Percentiles rank a stretch among this genome's conserved stretches.
phyloP scores from a whole-genome alignment of 2,113 vertebrate genomes.

The Paramisgurnus dabryanus region DNA sequence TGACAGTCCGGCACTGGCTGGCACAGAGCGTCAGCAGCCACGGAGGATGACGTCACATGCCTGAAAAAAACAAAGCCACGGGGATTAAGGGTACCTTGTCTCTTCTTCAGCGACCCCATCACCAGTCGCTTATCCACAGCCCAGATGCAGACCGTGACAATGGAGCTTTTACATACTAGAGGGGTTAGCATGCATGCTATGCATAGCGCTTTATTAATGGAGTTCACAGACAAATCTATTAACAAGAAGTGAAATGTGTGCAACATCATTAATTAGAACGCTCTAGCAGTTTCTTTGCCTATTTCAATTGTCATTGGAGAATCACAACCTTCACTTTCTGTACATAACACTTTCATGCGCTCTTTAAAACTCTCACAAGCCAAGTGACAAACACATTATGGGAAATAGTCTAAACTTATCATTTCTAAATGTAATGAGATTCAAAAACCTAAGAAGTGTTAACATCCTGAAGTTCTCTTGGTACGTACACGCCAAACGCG shows the following conservation, averaged over 20 bases:
- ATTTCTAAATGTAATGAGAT: too few relatives aligned
- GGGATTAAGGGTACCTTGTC: slow-evolving; percentile 51
- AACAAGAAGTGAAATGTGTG: slow-evolving; percentile 10
- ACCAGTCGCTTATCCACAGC: slow-evolving; percentile 16
- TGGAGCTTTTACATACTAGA: slow-evolving; percentile 32
- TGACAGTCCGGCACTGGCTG: slow-evolving; percentile 62
- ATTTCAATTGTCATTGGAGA: not conserved
- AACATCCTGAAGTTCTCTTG: too few relatives aligned
- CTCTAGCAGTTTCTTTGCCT: not conserved
- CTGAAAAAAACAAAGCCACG: slow-evolving; percentile 61
- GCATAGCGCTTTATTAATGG: slow-evolving; percentile 10
- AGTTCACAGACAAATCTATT: slow-evolving; percentile 23
- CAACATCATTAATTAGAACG: not conserved
- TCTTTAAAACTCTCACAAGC: not conserved
- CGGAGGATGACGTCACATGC: slow-evolving; percentile 61
- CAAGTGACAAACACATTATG: not conserved
- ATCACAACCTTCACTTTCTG: not conserved
- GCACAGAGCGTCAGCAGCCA: slow-evolving; percentile 57
- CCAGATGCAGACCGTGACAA: slow-evolving; percentile 48
- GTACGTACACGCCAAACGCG: too few relatives aligned
- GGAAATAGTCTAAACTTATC: too few relatives aligned
- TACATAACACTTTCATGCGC: not conserved
- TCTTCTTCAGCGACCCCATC: slow-evolving; percentile 18
- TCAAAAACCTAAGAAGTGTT: not conserved
- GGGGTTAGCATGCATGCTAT: slow-evolving; percentile 12